Evolutionary conservation across 2,113 vertebrate genomes (phyloP).

Genomic region (Sprattus sprattus): DNA sequence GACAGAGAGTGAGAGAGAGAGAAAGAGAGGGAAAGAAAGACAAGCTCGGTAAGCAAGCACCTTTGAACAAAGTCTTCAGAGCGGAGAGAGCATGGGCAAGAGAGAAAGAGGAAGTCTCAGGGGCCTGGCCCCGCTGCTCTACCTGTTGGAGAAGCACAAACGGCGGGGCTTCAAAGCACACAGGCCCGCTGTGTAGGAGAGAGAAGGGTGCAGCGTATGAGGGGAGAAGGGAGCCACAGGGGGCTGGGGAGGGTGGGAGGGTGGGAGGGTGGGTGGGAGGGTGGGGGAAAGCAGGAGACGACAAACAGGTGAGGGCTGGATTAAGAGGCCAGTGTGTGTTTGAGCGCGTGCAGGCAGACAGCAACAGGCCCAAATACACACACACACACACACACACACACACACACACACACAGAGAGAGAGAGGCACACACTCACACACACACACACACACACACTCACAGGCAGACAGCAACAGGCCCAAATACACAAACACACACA

Average conservation of each 20-base stretch:
- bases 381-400: background rate
- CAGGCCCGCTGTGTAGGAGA: background rate
- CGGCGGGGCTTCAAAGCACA: slow-evolving; percentile 59
- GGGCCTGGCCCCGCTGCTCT: slow-evolving; percentile 45
- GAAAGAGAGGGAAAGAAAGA: background rate
- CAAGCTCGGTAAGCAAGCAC: background rate
- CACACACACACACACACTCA: too few relatives aligned
- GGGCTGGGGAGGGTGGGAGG: background rate
- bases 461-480: background rate
- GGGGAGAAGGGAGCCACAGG: slow-evolving; percentile 23
- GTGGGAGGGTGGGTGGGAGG: slow-evolving; percentile 16
- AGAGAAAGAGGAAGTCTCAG: slow-evolving; percentile 47
- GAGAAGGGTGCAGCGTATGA: slow-evolving; percentile 19
- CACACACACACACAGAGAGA: background rate
- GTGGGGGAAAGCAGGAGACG: background rate
- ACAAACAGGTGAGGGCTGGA: slow-evolving; percentile 1
- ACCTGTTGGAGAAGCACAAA: slow-evolving; percentile 58
- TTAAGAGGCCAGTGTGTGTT: background rate
- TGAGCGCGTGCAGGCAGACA: background rate
- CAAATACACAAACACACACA: too few relatives aligned
- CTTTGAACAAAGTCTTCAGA: slow-evolving; percentile 57
- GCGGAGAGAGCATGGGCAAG: slow-evolving; percentile 43
- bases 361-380: background rate
- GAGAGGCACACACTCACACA: too few relatives aligned
- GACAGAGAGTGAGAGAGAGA: background rate